A percentile compares a stretch with the other conserved stretches of the same genome.
phyloP scores from a whole-genome alignment of 2,113 vertebrate species.

The Atrichornis clamosus region DNA sequence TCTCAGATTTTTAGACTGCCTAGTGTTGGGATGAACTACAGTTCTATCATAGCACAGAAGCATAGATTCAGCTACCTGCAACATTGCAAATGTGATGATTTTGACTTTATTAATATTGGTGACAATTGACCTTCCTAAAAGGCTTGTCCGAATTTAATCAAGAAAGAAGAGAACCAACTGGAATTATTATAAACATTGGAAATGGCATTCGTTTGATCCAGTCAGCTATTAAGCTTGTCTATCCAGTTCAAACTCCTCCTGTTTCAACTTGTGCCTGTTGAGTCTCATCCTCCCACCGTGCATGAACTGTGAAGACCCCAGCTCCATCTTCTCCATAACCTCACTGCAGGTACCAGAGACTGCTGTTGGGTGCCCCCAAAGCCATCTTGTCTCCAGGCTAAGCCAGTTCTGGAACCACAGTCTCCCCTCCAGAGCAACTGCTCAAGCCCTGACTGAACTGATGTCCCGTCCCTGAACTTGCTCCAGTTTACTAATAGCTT shows the following conservation, averaged over 20 bases:
- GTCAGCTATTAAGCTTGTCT: neutral
- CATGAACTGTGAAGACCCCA: neutral
- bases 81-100: neutral
- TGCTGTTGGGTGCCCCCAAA: neutral
- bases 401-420: neutral
- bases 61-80: neutral
- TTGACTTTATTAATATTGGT: neutral
- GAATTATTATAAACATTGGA: neutral
- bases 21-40: neutral
- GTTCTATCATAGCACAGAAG: neutral
- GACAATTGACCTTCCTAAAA: neutral
- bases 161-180: neutral
- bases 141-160: neutral
- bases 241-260: neutral
- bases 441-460: neutral
- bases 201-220: neutral
- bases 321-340: neutral
- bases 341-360: neutral
- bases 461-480: neutral
- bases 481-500: neutral
- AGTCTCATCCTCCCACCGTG: neutral
- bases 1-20: neutral
- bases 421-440: neutral
- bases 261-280: neutral
- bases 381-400: neutral